A percentile compares a stretch with the other conserved stretches of the same genome.
Evolutionary conservation across 2,797 vertebrate genomes (phyloP).

Genomic region (Channa striata): DNA sequence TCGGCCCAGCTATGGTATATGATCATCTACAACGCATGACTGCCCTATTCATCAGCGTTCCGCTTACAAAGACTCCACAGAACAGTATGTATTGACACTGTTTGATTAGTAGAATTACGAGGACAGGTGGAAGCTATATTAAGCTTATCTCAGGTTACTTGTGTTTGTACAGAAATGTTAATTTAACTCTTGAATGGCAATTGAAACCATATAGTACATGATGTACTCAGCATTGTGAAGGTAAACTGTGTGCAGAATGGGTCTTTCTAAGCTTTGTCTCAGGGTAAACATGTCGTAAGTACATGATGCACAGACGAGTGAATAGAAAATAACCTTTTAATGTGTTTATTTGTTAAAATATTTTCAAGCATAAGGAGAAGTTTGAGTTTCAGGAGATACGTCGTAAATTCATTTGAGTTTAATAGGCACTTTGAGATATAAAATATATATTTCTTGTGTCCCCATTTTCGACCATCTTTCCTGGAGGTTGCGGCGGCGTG

Average conservation of each 20-base stretch:
- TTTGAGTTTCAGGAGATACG: neutral
- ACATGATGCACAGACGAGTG: slow-evolving; percentile 12
- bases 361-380: neutral
- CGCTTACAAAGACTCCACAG: slow-evolving; percentile 22
- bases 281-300: slow-evolving; percentile 35
- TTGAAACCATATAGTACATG: neutral
- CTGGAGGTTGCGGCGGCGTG: slow-evolving; percentile 10
- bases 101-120: slow-evolving; percentile 26
- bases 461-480: neutral
- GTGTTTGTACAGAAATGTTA: slow-evolving; percentile 49
- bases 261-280: slow-evolving; percentile 27
- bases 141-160: slow-evolving; percentile 53
- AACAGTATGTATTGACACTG: slow-evolving; percentile 32
- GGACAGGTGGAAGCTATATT: slow-evolving; percentile 66
- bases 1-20: slow-evolving; percentile 7
- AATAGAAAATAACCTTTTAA: slow-evolving; percentile 23
- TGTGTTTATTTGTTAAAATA: slow-evolving; percentile 30
- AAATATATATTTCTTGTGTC: neutral
- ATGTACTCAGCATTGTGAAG: slow-evolving; percentile 8
- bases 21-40: slow-evolving; percentile 3
- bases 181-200: slow-evolving; percentile 38
- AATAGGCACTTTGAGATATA: neutral
- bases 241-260: slow-evolving; percentile 33
- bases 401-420: neutral
- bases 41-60: slow-evolving; percentile 17